Conservation (phyloP, 2,797 vertebrate species). For the Perodicticus potto region DNA sequence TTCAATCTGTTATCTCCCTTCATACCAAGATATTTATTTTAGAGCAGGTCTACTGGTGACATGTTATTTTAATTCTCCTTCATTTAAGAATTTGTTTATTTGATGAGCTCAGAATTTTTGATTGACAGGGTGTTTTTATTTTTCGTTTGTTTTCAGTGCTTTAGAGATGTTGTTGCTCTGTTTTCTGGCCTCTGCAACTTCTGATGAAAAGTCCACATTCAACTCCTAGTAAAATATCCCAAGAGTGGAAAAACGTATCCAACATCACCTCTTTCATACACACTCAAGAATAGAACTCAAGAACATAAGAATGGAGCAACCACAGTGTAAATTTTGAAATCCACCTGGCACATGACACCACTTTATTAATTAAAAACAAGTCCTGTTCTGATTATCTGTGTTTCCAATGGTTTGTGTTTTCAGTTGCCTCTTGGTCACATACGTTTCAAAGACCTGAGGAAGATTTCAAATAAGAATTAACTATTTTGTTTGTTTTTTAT, state of each 20-base stretch:
- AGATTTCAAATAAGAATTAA: no score
- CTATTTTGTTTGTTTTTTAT: background rate
- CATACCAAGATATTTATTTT: background rate
- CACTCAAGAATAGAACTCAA: no score
- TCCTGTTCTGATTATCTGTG: no score
- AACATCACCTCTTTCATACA: no score
- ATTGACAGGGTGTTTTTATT: background rate
- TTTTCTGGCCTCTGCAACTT: background rate
- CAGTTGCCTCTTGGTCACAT: no score
- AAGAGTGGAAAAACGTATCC: no score
- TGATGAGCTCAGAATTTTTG: background rate
- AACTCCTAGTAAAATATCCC: background rate
- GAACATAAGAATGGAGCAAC: no score
- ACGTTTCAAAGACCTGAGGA: no score
- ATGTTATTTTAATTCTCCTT: background rate
- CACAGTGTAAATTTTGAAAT: no score
- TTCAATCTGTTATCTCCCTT: constrained; percentile 2
- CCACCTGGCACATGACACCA: no score
- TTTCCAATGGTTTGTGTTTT: no score
- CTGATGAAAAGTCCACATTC: background rate
- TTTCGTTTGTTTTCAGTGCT: background rate
- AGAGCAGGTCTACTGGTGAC: background rate
- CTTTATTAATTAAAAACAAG: no score
- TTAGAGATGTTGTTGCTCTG: background rate
- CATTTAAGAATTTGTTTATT: background rate